Conservation (phyloP, 2,888 invertebrate genomes). For the Harpalus rufipes region DNA sequence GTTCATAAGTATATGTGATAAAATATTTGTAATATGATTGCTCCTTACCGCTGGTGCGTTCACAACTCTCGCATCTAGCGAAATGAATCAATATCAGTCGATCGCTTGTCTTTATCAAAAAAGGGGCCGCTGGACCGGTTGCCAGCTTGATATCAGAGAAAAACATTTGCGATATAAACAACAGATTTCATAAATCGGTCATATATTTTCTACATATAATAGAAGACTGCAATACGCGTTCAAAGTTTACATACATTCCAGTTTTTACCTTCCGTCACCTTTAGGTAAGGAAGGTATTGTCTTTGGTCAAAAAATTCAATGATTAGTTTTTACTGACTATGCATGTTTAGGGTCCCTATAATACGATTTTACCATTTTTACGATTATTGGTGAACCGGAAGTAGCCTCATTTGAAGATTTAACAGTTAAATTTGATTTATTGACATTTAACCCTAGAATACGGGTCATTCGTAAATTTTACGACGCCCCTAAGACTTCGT, state of each 20-base stretch:
- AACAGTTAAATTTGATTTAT: too few species aligned
- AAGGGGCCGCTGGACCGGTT: slow-evolving; percentile 7
- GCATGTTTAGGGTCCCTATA: too few species aligned
- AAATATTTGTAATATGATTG: background rate
- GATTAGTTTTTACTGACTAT: too few species aligned
- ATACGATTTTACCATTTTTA: too few species aligned
- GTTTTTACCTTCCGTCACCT: too few species aligned
- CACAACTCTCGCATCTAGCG: background rate
- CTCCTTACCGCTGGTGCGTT: slow-evolving; percentile 3
- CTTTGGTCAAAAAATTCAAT: too few species aligned
- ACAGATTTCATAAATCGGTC: slow-evolving; percentile 8
- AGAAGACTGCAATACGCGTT: slow-evolving; percentile 11
- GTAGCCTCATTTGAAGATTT: too few species aligned
- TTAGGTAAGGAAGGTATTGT: too few species aligned
- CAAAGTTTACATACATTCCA: slow-evolving; percentile 8
- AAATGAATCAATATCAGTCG: background rate
- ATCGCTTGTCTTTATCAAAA: slow-evolving; percentile 3
- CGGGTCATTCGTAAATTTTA: slow-evolving; percentile 16
- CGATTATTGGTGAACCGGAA: too few species aligned
- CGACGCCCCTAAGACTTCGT: slow-evolving; percentile 14
- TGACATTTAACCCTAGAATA: slow-evolving; percentile 13
- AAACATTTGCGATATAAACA: background rate
- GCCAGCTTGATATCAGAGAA: background rate
- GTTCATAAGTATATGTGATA: too few species aligned
- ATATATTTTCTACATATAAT: background rate